A percentile compares a stretch with the other conserved stretches of the same genome.
Conservation (phyloP, 2,113 vertebrate genomes). For the Ciconia maguari region DNA sequence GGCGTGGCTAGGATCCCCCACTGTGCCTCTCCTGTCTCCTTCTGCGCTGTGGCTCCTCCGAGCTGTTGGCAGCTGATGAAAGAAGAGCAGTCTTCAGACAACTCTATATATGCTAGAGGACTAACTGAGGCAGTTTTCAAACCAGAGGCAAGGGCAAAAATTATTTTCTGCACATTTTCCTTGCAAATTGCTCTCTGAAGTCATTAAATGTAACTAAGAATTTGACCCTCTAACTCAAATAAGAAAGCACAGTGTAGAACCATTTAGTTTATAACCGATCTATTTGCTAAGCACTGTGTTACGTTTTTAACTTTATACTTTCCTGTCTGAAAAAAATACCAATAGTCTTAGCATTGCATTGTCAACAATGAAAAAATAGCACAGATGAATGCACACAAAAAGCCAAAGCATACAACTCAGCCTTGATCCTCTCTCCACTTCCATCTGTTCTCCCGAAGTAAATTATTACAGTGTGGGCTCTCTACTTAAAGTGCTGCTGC, state of each 20-base stretch:
- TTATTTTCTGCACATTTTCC: not conserved
- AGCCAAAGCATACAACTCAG: not conserved
- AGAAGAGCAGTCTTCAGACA: not conserved
- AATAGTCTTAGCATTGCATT: not conserved
- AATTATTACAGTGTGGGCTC: constrained; percentile 54
- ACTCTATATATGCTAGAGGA: not conserved
- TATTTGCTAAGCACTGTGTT: constrained; percentile 39
- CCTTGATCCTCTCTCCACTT: constrained; percentile 9
- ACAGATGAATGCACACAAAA: constrained; percentile 14
- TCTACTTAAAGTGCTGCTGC: constrained; percentile 37
- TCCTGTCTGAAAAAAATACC: constrained; percentile 12
- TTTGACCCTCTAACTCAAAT: not conserved
- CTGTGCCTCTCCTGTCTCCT: not conserved
- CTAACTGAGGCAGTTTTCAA: not conserved
- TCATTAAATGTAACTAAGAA: constrained; percentile 25
- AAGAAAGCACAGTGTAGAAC: not conserved
- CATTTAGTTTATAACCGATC: not conserved
- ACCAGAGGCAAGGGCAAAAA: not conserved
- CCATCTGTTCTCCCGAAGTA: constrained; percentile 44
- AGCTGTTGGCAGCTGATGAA: not conserved
- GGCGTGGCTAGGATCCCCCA: not conserved
- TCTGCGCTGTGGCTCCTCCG: not conserved
- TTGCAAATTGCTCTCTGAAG: not conserved
- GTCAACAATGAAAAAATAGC: constrained; percentile 9
- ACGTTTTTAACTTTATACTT: constrained; percentile 20